These are phyloP conservation scores for Austrolebias charrua DNA, from an alignment of 2,797 vertebrate genomes.

Conservation along the genomic window DNA sequence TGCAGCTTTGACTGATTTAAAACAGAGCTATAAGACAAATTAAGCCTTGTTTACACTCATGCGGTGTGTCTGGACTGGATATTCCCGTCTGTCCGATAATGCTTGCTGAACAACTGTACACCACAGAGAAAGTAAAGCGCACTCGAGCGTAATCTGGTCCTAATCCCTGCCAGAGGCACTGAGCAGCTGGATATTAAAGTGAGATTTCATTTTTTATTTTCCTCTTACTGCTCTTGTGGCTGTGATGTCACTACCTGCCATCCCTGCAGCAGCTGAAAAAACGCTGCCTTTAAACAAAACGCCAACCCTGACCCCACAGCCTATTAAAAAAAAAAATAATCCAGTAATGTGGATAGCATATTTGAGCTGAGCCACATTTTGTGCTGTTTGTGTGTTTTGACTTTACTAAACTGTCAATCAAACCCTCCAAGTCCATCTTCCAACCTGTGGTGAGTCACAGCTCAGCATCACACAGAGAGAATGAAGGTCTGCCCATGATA, in stretches of 20 bases:
- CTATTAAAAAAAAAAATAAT: neutral
- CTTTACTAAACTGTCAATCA: constrained; percentile 31
- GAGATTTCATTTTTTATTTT: constrained; percentile 39
- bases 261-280: constrained; percentile 9
- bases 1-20: constrained; percentile 20
- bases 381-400: constrained; percentile 7
- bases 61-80: constrained; percentile 26
- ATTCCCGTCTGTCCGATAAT: constrained; percentile 37
- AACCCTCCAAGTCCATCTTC: constrained; percentile 10
- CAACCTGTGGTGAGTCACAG: constrained; percentile 21
- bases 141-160: constrained; percentile 54
- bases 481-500: constrained; percentile 24
- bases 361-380: constrained; percentile 21
- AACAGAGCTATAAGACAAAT: constrained; percentile 11
- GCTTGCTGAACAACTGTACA: constrained; percentile 33
- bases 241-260: constrained; percentile 31
- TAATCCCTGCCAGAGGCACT: constrained; percentile 64
- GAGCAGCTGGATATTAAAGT: constrained; percentile 63
- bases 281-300: constrained; percentile 26
- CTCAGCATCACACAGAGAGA: constrained; percentile 17
- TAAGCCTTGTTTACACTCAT: constrained; percentile 6
- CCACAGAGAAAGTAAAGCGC: constrained; percentile 35
- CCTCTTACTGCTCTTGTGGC: constrained; percentile 10
- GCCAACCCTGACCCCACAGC: constrained; percentile 13
- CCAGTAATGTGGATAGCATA: constrained; percentile 4